Conservation (phyloP, 2,797 vertebrate species). For the Tragopan temminckii region DNA sequence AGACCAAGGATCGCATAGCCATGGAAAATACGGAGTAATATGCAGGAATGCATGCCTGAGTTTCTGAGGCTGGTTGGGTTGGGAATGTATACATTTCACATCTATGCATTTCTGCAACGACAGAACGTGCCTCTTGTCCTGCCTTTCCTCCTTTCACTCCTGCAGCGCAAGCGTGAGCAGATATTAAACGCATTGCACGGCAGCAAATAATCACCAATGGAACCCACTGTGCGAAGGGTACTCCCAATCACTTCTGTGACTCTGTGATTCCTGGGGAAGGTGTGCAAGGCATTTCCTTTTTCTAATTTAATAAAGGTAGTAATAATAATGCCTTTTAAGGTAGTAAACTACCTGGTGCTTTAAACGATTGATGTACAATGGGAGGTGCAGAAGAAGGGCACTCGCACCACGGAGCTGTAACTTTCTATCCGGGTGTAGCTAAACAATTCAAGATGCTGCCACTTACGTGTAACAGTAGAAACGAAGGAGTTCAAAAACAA, state of each 20-base stretch:
- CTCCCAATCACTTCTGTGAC: background rate
- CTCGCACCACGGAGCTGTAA: background rate
- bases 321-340: background rate
- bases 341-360: background rate
- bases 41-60: slow-evolving; percentile 7
- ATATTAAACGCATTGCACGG: background rate
- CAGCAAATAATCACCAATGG: background rate
- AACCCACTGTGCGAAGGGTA: background rate
- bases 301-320: background rate
- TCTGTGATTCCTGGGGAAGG: background rate
- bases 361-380: background rate
- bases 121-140: slow-evolving; percentile 46
- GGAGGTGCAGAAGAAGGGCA: background rate
- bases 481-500: slow-evolving; percentile 62
- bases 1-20: slow-evolving; percentile 6
- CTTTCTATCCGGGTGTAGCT: slow-evolving; percentile 60
- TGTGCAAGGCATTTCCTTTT: background rate
- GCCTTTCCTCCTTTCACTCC: background rate
- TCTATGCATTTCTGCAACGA: background rate
- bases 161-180: background rate
- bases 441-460: slow-evolving; percentile 70
- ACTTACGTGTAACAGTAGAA: slow-evolving; percentile 71
- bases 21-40: slow-evolving; percentile 22
- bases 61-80: background rate
- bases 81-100: background rate